phyloP scores from a whole-genome alignment of 2,888 invertebrate species.

The Argyresthia albistria region DNA sequence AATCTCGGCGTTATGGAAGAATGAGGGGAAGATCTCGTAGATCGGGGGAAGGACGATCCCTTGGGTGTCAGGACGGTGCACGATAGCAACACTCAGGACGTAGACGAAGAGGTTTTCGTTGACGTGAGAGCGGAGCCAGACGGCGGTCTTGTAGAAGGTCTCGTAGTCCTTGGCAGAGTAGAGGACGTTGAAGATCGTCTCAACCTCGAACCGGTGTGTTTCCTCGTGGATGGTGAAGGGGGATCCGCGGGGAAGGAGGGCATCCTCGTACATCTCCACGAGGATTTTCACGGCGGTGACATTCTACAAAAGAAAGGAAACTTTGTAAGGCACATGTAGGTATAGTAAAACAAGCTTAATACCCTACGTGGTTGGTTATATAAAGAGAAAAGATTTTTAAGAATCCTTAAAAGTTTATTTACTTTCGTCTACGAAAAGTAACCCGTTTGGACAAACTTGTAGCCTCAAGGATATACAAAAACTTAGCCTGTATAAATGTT shows the following conservation, averaged over 20 bases:
- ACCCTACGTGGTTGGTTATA: too few species aligned
- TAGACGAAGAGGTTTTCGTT: slow-evolving; percentile 82
- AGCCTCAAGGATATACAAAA: too few species aligned
- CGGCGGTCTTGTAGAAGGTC: slow-evolving; percentile 78
- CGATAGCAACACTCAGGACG: slow-evolving; percentile 73
- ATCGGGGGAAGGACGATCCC: slow-evolving; percentile 78
- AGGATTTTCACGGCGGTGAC: slow-evolving; percentile 69
- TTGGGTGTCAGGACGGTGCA: slow-evolving; percentile 75
- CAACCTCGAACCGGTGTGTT: slow-evolving; percentile 74
- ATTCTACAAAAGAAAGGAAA: slow-evolving; percentile 43
- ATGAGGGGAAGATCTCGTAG: slow-evolving; percentile 81
- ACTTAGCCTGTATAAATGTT: too few species aligned
- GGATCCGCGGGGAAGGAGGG: slow-evolving; percentile 69
- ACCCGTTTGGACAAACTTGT: too few species aligned
- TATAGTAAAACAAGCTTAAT: too few species aligned
- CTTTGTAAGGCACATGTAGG: background rate
- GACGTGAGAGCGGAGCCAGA: slow-evolving; percentile 76
- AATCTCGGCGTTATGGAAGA: slow-evolving; percentile 78
- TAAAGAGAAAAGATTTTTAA: too few species aligned
- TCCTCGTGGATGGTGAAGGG: slow-evolving; percentile 71
- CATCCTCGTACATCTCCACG: slow-evolving; percentile 61
- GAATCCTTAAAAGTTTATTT: too few species aligned
- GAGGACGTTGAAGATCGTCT: slow-evolving; percentile 76
- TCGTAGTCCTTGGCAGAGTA: slow-evolving; percentile 80
- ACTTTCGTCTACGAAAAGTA: too few species aligned